These are phyloP conservation scores for Drosophila peninsularis DNA, from an alignment of 2,888 invertebrate genomes.

Conservation along the genomic window DNA sequence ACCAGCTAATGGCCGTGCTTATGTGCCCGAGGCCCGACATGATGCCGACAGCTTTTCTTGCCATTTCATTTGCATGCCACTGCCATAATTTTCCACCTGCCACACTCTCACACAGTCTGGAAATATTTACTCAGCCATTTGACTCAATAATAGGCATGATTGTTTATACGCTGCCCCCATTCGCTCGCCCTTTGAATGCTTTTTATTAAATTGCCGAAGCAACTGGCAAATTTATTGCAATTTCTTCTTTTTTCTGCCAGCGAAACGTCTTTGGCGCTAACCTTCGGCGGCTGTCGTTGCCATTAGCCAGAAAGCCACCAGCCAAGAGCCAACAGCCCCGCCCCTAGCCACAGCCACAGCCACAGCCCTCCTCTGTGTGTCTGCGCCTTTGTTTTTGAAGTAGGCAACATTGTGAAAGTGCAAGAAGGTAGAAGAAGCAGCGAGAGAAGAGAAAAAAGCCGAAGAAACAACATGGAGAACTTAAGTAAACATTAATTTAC, in stretches of 20 bases:
- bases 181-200: slow-evolving; percentile 36
- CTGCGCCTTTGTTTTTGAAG: slow-evolving; percentile 80
- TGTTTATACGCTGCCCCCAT: slow-evolving; percentile 62
- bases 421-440: slow-evolving; percentile 58
- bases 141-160: slow-evolving; percentile 75
- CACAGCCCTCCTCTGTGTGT: slow-evolving; percentile 33
- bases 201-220: slow-evolving; percentile 82
- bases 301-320: slow-evolving; percentile 63
- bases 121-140: slow-evolving; percentile 78
- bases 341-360: background rate
- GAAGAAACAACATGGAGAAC: slow-evolving; percentile 82
- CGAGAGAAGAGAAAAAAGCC: slow-evolving; percentile 33
- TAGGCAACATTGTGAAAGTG: slow-evolving; percentile 76
- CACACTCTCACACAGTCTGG: slow-evolving; percentile 37
- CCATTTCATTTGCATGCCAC: slow-evolving; percentile 83
- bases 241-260: slow-evolving; percentile 37
- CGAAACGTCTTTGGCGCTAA: slow-evolving; percentile 50
- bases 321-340: background rate
- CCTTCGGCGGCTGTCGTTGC: slow-evolving; percentile 56
- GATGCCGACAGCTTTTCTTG: slow-evolving; percentile 19
- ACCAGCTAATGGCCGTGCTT: slow-evolving; percentile 18
- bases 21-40: slow-evolving; percentile 24
- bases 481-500: slow-evolving; percentile 85
- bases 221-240: slow-evolving; percentile 77
- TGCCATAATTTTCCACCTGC: slow-evolving; percentile 79